Base-by-base conservation (phyloP, 2,797 vertebrate species). In the Dendrocincla tyrannina region DNA sequence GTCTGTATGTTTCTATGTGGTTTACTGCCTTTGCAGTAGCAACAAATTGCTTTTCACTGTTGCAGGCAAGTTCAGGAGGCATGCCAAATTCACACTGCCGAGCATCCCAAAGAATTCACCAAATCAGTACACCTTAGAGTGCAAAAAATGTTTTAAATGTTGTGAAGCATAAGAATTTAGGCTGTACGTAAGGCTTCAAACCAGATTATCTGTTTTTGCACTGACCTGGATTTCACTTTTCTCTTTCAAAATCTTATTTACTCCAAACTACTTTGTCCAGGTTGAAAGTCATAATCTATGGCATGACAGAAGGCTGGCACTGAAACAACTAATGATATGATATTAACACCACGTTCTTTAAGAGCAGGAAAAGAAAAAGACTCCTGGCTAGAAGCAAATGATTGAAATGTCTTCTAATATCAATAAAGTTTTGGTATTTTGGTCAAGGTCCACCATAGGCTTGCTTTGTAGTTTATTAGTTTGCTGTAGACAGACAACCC, bases 241-340 rank as follows among this genome's bases (percentile, higher is more conserved):
- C 30, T 64, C 75, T 95, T 95, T 93, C 79, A 88, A 87, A 70
- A 83, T 92, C 66, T 77, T 77, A 2, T 95, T 92, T 96, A 66
- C 91, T 94, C 78, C 58, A 20, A 91, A 58, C 72, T 42, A 3
- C 11, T 37, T 85, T 67, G n/a, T 82, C 70, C 66, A 85, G 46
- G 44, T 58, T 35, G 79, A 78, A 93, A 91, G 67, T 89, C 42
- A 33, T 93, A 56, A 84, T 86, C 39, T 78, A 3, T 33, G 47
- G 39, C n/a, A 25, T 59, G 78, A 53, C 12, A 22, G 83, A 91
- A 73, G 75, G 50, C 89, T 95, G 9, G n/a, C 41, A 64, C 88
- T 75, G 63, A 95, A 96, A 85, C 63, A 60, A 35, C 35, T 52
- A 73, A 39, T 7, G 73, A 30, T 74, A 59, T 83, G 33, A 58